phyloP scores from a whole-genome alignment of 53 echinoderm and acorn worm genomes.

The Antedon mediterranea region DNA sequence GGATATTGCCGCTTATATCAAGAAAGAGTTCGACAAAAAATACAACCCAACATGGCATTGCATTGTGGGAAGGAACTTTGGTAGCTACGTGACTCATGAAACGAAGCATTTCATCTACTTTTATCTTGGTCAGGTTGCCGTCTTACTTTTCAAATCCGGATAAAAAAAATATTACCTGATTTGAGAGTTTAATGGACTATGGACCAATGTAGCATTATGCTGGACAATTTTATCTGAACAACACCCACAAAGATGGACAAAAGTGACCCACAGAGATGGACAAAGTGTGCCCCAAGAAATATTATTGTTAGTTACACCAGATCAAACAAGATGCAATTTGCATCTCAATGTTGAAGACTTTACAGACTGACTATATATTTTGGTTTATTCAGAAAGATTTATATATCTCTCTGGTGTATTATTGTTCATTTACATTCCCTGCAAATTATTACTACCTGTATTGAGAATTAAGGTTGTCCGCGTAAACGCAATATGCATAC shows the following conservation, averaged over 20 bases:
- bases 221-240: not conserved
- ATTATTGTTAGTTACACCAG: not conserved
- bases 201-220: not conserved
- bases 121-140: conserved; percentile 71
- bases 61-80: conserved; percentile 84
- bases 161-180: too few relatives aligned
- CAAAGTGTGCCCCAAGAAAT: not conserved
- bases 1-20: conserved; percentile 78
- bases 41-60: conserved; percentile 95
- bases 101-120: conserved; percentile 93
- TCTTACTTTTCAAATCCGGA: conserved; percentile 83
- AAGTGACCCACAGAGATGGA: too few relatives aligned
- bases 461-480: too few relatives aligned
- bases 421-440: too few relatives aligned
- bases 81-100: conserved; percentile 92
- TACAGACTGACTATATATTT: not conserved
- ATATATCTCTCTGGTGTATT: too few relatives aligned
- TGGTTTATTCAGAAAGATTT: conserved; percentile 1
- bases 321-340: not conserved
- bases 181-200: not conserved
- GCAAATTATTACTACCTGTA: too few relatives aligned
- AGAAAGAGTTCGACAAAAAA: conserved; percentile 90
- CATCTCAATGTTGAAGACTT: not conserved
- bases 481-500: too few relatives aligned
- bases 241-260: not conserved